These are phyloP conservation scores for Ennomos quercinarius DNA, from an alignment of 2,888 invertebrate genomes.

Conservation along the genomic window DNA sequence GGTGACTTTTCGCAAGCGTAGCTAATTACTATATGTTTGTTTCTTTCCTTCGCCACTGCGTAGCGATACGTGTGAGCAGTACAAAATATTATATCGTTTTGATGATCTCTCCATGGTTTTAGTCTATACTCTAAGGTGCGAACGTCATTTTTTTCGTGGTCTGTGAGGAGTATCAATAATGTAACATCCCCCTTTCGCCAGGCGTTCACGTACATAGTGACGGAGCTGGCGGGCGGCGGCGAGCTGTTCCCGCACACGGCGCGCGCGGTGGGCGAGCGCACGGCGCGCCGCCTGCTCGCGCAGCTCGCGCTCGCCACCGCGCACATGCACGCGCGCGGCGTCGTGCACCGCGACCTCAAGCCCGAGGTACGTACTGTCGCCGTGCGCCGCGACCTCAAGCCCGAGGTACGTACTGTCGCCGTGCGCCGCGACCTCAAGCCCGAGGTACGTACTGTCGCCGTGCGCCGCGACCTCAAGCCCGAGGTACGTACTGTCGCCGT, in stretches of 20 bases:
- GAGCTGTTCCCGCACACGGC: slow-evolving; percentile 87
- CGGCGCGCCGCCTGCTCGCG: slow-evolving; percentile 91
- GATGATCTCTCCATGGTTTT: too few relatives aligned
- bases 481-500: slow-evolving; percentile 84
- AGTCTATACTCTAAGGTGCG: too few relatives aligned
- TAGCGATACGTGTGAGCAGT: too few relatives aligned
- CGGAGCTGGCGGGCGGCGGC: slow-evolving; percentile 94
- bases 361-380: slow-evolving; percentile 88
- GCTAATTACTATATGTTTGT: too few relatives aligned
- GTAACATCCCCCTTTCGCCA: slow-evolving; percentile 50
- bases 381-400: slow-evolving; percentile 87
- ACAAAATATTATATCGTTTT: too few relatives aligned
- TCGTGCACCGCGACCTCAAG: slow-evolving; percentile 97
- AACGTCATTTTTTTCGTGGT: too few relatives aligned
- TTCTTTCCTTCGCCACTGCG: too few relatives aligned
- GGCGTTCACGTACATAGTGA: slow-evolving; percentile 95
- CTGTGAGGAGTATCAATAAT: too few relatives aligned
- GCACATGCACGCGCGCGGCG: slow-evolving; percentile 93
- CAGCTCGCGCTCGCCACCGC: slow-evolving; percentile 93
- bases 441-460: too few relatives aligned
- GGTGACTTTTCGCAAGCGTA: too few relatives aligned
- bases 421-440: too few relatives aligned
- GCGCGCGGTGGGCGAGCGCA: slow-evolving; percentile 90
- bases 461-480: slow-evolving; percentile 97
- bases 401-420: slow-evolving; percentile 87